Percentiles rank a stretch among this genome's conserved stretches.
Evolutionary conservation across 2,797 vertebrate genomes (phyloP).

Genomic region (Pseudochirops corinnae): DNA sequence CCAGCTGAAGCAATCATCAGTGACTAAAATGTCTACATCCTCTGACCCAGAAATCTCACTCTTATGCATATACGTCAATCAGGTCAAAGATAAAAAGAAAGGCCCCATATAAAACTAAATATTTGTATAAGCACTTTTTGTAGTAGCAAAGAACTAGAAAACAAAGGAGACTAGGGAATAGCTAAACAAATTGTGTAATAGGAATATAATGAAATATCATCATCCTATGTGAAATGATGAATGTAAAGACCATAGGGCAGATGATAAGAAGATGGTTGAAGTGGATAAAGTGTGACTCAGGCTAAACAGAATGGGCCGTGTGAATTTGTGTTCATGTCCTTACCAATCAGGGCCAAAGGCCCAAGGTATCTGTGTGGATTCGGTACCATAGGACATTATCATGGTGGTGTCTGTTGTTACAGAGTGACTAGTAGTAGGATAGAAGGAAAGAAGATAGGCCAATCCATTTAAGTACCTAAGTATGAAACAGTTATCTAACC

Average conservation of each 20-base stretch:
- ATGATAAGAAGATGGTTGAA: not conserved
- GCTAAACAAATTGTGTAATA: not conserved
- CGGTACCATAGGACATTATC: not conserved
- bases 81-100: not conserved
- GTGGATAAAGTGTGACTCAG: not conserved
- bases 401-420: not conserved
- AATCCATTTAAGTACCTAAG: not conserved
- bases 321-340: not conserved
- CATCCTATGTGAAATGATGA: not conserved
- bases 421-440: not conserved
- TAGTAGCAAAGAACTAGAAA: not conserved
- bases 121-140: not conserved
- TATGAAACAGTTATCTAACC: not conserved
- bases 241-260: not conserved
- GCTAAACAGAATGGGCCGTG: not conserved
- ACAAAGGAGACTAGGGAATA: not conserved
- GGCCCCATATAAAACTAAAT: not conserved
- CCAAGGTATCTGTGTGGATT: not conserved
- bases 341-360: not conserved
- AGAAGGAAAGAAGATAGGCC: not conserved
- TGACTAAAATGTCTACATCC: not conserved
- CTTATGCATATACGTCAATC: not conserved
- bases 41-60: not conserved
- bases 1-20: not conserved
- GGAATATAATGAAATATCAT: not conserved